Evolutionary conservation across 1,140 invertebrate genomes (phyloP).

Genomic region (Drosophila mojavensis): DNA sequence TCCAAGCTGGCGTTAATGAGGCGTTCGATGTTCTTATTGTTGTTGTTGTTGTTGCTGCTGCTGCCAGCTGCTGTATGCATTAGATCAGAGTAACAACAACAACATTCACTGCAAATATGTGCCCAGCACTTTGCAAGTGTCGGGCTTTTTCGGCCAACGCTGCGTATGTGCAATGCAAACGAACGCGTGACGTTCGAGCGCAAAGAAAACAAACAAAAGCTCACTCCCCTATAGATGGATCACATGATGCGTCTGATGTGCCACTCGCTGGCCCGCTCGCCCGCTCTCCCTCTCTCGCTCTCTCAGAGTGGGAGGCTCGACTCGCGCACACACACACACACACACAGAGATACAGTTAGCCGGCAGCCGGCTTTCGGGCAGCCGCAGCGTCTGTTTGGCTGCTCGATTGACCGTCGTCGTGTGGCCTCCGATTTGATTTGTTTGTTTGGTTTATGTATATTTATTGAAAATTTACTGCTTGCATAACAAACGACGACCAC

Average conservation of each 20-base stretch:
- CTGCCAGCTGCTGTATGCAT: background rate
- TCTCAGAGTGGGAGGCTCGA: conserved; percentile 47
- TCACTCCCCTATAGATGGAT: conserved; percentile 18
- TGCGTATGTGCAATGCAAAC: conserved; percentile 65
- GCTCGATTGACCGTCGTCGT: conserved; percentile 39
- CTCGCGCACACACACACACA: conserved; percentile 10
- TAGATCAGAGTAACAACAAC: conserved; percentile 14
- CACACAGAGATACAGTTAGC: conserved; percentile 10
- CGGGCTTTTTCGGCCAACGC: conserved; percentile 44
- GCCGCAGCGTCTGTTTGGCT: conserved; percentile 43
- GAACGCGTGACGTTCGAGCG: conserved; percentile 59
- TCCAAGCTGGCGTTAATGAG: conserved; percentile 53
- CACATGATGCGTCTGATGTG: conserved; percentile 32
- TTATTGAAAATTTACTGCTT: conserved; percentile 83
- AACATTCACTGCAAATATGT: conserved; percentile 44
- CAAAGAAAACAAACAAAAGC: conserved; percentile 60
- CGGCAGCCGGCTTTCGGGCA: conserved; percentile 12
- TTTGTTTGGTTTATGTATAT: conserved; percentile 77
- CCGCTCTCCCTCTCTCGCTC: background rate
- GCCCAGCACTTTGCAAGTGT: conserved; percentile 42
- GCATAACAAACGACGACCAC: conserved; percentile 67
- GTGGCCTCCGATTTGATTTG: conserved; percentile 65
- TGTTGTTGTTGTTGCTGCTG: conserved; percentile 20
- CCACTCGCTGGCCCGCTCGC: background rate
- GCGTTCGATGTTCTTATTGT: conserved; percentile 25